Evolutionary conservation across 2,113 vertebrate genomes (phyloP).

Genomic region (Cryptomyrus ogoouensis): DNA sequence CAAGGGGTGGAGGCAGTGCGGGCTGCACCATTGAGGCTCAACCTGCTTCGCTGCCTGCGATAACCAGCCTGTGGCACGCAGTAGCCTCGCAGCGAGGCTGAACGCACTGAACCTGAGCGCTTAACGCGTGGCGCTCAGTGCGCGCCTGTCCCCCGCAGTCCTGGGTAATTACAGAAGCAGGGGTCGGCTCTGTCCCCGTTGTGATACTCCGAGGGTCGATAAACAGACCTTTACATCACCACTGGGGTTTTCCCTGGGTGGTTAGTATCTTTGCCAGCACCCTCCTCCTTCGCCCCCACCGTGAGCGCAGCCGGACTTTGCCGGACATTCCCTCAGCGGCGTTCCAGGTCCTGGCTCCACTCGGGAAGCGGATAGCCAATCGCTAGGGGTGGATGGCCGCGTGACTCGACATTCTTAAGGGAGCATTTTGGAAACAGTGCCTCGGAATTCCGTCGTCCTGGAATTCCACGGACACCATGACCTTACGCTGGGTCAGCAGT

Average conservation of each 20-base stretch:
- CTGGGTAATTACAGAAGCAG: not conserved
- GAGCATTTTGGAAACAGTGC: not conserved
- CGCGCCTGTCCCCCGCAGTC: not conserved
- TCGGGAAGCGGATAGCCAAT: not conserved
- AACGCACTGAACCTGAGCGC: not conserved
- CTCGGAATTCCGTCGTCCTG: not conserved
- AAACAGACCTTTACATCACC: not conserved
- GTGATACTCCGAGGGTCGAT: not conserved
- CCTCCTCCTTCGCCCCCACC: not conserved
- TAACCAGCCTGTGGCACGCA: not conserved
- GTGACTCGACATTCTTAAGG: not conserved
- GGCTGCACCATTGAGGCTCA: not conserved
- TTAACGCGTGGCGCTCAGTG: not conserved
- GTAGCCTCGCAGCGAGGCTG: not conserved
- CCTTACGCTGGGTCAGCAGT: not conserved
- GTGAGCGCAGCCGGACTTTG: not conserved
- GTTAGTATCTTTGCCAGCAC: not conserved
- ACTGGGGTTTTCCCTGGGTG: not conserved
- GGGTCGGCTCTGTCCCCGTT: not conserved
- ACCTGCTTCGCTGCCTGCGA: not conserved
- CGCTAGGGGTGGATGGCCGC: not conserved
- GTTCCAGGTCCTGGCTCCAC: not conserved
- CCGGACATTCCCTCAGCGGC: not conserved
- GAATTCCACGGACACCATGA: not conserved
- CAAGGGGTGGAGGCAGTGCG: conserved; percentile 42